phyloP scores from a whole-genome alignment of 2,113 vertebrate species.

The Psilopsiagon aymara region DNA sequence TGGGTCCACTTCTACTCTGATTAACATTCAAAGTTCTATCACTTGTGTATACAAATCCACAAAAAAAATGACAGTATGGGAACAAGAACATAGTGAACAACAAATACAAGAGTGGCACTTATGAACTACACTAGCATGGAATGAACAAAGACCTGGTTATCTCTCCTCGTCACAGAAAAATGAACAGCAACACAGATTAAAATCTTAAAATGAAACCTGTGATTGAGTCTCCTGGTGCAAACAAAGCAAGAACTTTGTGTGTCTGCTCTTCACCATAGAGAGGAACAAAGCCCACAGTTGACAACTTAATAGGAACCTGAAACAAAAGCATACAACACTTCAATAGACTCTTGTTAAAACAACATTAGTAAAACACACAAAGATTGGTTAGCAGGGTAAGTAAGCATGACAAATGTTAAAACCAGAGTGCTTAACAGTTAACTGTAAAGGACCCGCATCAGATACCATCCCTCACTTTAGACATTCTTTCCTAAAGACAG shows the following conservation, averaged over 20 bases:
- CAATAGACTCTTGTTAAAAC: not conserved
- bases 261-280: slow-evolving; percentile 82
- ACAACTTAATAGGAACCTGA: slow-evolving; percentile 82
- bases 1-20: not conserved
- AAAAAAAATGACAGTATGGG: not conserved
- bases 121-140: not conserved
- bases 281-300: slow-evolving; percentile 83
- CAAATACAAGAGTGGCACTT: not conserved
- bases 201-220: slow-evolving; percentile 77
- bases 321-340: slow-evolving; percentile 11
- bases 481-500: not conserved
- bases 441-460: not conserved
- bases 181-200: not conserved
- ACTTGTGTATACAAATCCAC: not conserved
- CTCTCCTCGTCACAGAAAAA: not conserved
- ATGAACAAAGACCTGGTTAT: not conserved
- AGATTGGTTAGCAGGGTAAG: not conserved
- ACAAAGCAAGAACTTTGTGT: slow-evolving; percentile 86
- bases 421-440: not conserved
- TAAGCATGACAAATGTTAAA: not conserved
- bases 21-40: not conserved
- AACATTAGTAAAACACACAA: not conserved
- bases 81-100: not conserved
- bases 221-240: slow-evolving; percentile 79
- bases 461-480: not conserved